A percentile compares a stretch with the other conserved stretches of the same genome.
Conservation (phyloP, 2,888 invertebrate species). For the Scrobipalpa costella region DNA sequence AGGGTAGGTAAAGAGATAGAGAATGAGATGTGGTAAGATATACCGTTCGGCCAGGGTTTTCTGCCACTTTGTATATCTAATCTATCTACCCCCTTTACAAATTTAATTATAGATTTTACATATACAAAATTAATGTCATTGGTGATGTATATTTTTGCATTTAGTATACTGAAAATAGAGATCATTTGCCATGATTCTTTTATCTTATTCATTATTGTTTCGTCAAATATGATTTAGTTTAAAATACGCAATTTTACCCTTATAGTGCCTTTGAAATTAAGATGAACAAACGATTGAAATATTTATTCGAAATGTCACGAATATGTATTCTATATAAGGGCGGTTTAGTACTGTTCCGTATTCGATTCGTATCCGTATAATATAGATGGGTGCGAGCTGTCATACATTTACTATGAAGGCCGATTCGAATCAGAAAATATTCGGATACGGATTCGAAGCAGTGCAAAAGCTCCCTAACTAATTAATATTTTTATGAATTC, state of each 20-base stretch:
- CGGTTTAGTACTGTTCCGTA: too few relatives aligned
- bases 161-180: constrained; percentile 33
- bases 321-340: background rate
- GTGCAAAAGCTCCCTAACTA: too few relatives aligned
- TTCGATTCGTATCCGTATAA: too few relatives aligned
- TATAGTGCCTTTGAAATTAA: background rate
- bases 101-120: constrained; percentile 16
- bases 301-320: background rate
- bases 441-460: too few relatives aligned
- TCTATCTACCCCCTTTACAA: background rate
- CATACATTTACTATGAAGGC: too few relatives aligned
- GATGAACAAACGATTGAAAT: background rate
- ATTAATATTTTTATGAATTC: background rate
- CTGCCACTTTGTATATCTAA: background rate
- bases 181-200: constrained; percentile 8
- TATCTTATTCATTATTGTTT: background rate
- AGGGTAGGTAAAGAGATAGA: background rate
- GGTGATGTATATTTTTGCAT: constrained; percentile 45
- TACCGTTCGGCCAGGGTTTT: constrained; percentile 3
- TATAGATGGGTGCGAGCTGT: too few relatives aligned
- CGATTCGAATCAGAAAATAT: too few relatives aligned
- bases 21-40: background rate
- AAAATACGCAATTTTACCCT: background rate
- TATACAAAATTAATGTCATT: constrained; percentile 28
- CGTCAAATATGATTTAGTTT: background rate